These are phyloP conservation scores for Nymphalis urticae DNA, from an alignment of 2,888 invertebrate species.

Conservation along the genomic window DNA sequence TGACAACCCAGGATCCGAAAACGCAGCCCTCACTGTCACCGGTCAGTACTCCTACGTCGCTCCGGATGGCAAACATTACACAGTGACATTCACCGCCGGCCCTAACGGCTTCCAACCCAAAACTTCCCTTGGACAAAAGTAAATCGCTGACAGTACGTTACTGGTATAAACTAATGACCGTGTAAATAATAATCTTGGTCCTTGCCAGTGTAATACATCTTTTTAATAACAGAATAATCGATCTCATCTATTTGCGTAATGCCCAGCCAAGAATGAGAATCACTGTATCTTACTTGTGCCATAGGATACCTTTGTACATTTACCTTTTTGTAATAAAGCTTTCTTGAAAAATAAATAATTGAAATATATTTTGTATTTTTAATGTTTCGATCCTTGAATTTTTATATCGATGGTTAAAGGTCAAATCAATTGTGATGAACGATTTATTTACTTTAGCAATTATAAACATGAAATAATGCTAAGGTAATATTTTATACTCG, in stretches of 20 bases:
- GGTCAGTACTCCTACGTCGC: conserved; percentile 84
- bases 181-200: conserved; percentile 35
- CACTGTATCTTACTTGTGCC: conserved; percentile 67
- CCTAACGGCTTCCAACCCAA: conserved; percentile 83
- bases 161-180: conserved; percentile 9
- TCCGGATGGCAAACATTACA: conserved; percentile 84
- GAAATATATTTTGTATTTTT: conserved; percentile 26
- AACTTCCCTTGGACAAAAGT: conserved; percentile 73
- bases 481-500: no score
- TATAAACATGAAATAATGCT: no score
- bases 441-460: no score
- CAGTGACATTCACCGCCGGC: conserved; percentile 83
- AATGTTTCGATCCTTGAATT: not conserved
- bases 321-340: conserved; percentile 50
- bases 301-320: conserved; percentile 65
- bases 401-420: no score
- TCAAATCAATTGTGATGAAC: no score
- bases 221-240: conserved; percentile 42
- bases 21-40: conserved; percentile 83
- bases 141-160: conserved; percentile 20
- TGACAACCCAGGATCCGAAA: conserved; percentile 83
- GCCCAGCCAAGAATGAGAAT: conserved; percentile 47
- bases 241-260: conserved; percentile 54
- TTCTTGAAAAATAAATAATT: conserved; percentile 42
- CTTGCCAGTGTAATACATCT: conserved; percentile 16